Base-by-base conservation (phyloP, 64 coral and sea anemone genomes). In the Cladopsammia gracilis region DNA sequence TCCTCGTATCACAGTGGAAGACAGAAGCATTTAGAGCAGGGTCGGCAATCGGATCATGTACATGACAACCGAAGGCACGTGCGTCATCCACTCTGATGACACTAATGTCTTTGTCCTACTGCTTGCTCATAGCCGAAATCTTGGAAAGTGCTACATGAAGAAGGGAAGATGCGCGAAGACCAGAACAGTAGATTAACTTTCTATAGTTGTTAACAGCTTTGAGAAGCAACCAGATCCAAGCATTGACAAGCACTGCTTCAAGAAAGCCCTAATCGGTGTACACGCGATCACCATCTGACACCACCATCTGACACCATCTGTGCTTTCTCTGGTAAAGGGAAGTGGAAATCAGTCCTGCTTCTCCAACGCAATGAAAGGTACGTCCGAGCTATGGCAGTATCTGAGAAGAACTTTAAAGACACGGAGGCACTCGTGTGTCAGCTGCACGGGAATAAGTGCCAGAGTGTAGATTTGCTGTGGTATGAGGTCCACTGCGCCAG, bases 11-110 rank as follows among this genome's bases (percentile, higher is more conserved):
- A 64, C 49, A 96, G 44, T 96, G 89, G 73, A 88, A 76, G 77
- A 92, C 24, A 77, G 76, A 88, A 46, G 65, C 20, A 72, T 82
- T 96, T 83, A 86, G 94, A 69, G 77, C 89, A 96, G 19, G 77
- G 89, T 92, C 22, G 53, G 87, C 23, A n/a, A 91, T 75, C 25
- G 75, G 23, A 88, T 73, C 1, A 75, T 73, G 69, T 81, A 88
- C 14, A 82, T 92, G 3, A 96, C 82, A 51, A 58, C 20, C 20
- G 23, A 60, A 73, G 86, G 90, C 20, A 69, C 59, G 64, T 92
- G 85, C 47, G 76, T 92, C 60, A 92, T 96, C 85, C 83, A 96
- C 67, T 91, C 89, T 66, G 89, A 96, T 62, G 94, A 96, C 45
- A 92, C 84, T 75, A 76, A 95, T 91, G 90, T 96, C 51, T 54